Evolutionary conservation across 2,888 invertebrate genomes (phyloP), one percentile per base, ranked within the genome.

Genomic region (Mimumesa dahlbomi): DNA sequence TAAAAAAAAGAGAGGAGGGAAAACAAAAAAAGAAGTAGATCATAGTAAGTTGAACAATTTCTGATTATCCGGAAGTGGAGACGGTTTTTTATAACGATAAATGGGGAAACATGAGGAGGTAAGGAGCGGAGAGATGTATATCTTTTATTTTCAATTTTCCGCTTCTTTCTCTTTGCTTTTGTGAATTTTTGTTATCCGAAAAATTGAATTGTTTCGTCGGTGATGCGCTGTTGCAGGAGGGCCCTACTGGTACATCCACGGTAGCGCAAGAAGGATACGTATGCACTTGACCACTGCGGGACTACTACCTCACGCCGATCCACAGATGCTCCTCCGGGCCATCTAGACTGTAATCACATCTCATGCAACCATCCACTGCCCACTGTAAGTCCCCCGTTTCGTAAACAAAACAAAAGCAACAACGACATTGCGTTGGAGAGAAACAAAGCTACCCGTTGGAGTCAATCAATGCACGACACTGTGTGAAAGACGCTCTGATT

Each of bases 251-350:
- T 63, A 25, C 82, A 48, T 62, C 79, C n/a, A 64, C 86, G 18
- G 86, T 88, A 53, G 85, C 84, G 14, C 87, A 88, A 73, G 88
- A 88, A 59, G 87, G 87, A 62, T 87, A 84, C 67, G 88, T 88
- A 68, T 88, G 88, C 82, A 89, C 88, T 79, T 89, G 88, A 89
- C 86, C 87, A 75, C 75, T 84, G 52, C 82, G 76, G 67, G 62
- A 77, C 71, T 73, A 76, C 77, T 79, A 82, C 78, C 81, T 82
- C 74, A 82, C 81, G 46, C 81, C 84, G 77, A 82, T 79, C 81
- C 79, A 78, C 83, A 81, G 84, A 86, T 84, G 83, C 81, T 79
- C 83, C 68, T 82, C 84, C 80, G 82, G 83, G 81, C 79, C 87
- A 82, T 83, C 81, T 85, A 83, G 83, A 85, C 83, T 86, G 84